A percentile compares a stretch with the other conserved stretches of the same genome.
Conservation (phyloP, 1,140 invertebrate species). For the Pachypeltis micranthus region DNA sequence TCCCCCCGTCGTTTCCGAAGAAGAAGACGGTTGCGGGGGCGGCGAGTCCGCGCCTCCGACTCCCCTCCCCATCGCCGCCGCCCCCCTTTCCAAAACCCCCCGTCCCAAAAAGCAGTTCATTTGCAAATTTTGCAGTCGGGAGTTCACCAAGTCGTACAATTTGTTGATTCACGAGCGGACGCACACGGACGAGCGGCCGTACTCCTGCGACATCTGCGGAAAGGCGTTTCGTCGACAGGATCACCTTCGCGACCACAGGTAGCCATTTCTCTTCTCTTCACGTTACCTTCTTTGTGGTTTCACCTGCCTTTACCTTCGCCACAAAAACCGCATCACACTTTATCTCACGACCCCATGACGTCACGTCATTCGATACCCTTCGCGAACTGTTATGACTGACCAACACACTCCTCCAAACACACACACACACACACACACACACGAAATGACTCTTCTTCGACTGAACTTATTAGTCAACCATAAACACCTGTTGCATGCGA, state of each 20-base stretch:
- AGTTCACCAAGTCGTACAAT: conserved; percentile 97
- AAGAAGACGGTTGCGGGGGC: conserved; percentile 31
- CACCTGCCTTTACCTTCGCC: no score
- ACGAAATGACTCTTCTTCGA: no score
- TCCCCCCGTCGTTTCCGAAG: conserved; percentile 38
- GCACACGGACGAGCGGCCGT: conserved; percentile 95
- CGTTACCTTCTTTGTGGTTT: no score
- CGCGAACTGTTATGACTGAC: no score
- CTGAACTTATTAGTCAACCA: no score
- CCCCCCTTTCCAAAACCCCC: conserved; percentile 35
- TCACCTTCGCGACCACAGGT: conserved; percentile 40
- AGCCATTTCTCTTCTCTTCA: no score
- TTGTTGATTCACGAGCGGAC: conserved; percentile 94
- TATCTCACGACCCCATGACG: no score
- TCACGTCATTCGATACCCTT: no score
- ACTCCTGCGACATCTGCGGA: conserved; percentile 92
- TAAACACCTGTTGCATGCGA: no score
- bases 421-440: no score
- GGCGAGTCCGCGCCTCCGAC: conserved; percentile 20
- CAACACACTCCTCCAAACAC: no score
- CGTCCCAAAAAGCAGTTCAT: conserved; percentile 57
- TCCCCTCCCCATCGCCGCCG: conserved; percentile 28
- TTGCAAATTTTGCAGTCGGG: conserved; percentile 91
- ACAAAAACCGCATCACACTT: no score
- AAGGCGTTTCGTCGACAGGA: conserved; percentile 52